Conservation (phyloP, 2,797 vertebrate genomes). For the Pampus argenteus region DNA sequence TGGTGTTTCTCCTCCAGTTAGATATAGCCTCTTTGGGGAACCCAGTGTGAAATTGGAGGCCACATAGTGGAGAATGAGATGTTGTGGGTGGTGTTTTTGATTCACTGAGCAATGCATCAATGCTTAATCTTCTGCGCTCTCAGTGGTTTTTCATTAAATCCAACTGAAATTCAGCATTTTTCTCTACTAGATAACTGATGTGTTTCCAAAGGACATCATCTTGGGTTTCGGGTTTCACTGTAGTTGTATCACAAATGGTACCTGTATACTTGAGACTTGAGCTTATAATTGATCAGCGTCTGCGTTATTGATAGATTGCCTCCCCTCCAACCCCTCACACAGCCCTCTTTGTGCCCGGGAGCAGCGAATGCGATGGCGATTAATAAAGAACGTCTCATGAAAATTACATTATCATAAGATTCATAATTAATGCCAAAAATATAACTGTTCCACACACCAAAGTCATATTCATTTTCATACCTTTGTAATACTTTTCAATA, state of each 20-base stretch:
- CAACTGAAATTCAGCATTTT: slow-evolving; percentile 4
- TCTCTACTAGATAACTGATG: background rate
- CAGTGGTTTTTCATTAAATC: slow-evolving; percentile 20
- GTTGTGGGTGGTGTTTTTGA: too few species aligned
- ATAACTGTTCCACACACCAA: slow-evolving; percentile 35
- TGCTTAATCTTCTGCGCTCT: slow-evolving; percentile 35
- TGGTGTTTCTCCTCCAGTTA: slow-evolving; percentile 45
- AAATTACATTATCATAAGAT: slow-evolving; percentile 74
- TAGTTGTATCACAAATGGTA: slow-evolving; percentile 22
- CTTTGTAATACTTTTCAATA: slow-evolving; percentile 23
- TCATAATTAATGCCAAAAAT: slow-evolving; percentile 77
- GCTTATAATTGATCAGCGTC: slow-evolving; percentile 61
- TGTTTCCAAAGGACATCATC: background rate
- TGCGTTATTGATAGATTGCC: slow-evolving; percentile 48
- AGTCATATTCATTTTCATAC: slow-evolving; percentile 14
- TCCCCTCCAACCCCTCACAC: slow-evolving; percentile 37
- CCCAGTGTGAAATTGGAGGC: slow-evolving; percentile 47
- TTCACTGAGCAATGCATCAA: slow-evolving; percentile 20
- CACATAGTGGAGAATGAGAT: too few species aligned
- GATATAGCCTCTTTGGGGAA: slow-evolving; percentile 47
- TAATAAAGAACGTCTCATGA: slow-evolving; percentile 78
- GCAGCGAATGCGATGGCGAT: slow-evolving; percentile 69
- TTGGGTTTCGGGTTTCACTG: background rate
- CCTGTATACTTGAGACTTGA: slow-evolving; percentile 25
- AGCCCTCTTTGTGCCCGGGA: slow-evolving; percentile 57